phyloP scores from a whole-genome alignment of 2,888 invertebrate species.

The Cartodere bifasciata region DNA sequence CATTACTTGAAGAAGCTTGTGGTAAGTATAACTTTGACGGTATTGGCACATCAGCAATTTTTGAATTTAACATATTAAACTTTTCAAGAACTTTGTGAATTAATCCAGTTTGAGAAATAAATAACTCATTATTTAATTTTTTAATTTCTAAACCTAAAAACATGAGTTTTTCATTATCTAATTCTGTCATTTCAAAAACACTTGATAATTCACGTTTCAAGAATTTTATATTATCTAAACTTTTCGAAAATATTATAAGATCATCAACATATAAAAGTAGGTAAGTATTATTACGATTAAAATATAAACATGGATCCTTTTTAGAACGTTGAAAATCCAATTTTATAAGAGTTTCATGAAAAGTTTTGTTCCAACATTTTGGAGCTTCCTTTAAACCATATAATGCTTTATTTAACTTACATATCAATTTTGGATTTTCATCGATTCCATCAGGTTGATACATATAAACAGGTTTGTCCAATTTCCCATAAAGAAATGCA shows the following conservation, averaged over 20 bases:
- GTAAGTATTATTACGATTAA: slow-evolving; percentile 10
- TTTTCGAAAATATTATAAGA: slow-evolving; percentile 12
- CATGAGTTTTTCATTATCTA: slow-evolving; percentile 9
- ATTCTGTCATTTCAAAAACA: slow-evolving; percentile 15
- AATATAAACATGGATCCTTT: slow-evolving; percentile 17
- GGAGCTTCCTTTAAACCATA: slow-evolving; percentile 21
- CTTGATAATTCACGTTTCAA: slow-evolving; percentile 11
- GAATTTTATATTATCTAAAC: slow-evolving; percentile 11
- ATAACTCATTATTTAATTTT: slow-evolving; percentile 8
- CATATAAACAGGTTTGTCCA: slow-evolving; percentile 19
- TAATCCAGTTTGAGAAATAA: slow-evolving; percentile 13
- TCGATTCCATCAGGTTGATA: slow-evolving; percentile 10
- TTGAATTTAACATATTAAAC: slow-evolving; percentile 14
- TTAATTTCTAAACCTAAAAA: slow-evolving; percentile 13
- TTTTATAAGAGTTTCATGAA: slow-evolving; percentile 12
- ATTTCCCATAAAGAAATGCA: slow-evolving; percentile 20
- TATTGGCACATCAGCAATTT: slow-evolving; percentile 10
- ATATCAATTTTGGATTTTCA: slow-evolving; percentile 9
- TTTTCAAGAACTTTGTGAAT: slow-evolving; percentile 13
- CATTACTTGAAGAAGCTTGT: not conserved
- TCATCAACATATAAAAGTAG: slow-evolving; percentile 18
- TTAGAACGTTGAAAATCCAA: slow-evolving; percentile 15
- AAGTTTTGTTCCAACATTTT: slow-evolving; percentile 17
- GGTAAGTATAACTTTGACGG: slow-evolving; percentile 11
- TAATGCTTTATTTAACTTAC: slow-evolving; percentile 16